Evolutionary conservation across 35 echinoderm and acorn worm species (phyloP).

Genomic region (Ophioderma brevispina): DNA sequence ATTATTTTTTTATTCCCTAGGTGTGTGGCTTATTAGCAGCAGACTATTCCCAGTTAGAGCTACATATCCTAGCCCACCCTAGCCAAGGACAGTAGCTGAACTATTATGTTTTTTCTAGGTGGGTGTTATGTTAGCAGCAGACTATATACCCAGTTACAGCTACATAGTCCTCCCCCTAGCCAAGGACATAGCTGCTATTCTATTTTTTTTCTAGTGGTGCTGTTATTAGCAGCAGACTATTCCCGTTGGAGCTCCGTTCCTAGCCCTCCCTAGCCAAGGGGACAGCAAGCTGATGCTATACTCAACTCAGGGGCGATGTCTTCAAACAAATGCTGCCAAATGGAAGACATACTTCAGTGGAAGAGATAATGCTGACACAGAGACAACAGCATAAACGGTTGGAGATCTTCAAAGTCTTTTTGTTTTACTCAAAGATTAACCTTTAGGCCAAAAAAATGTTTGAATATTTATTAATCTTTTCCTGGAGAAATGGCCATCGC

Average conservation of each 20-base stretch:
- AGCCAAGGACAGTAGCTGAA: conserved; percentile 15
- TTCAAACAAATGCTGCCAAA: too few relatives aligned
- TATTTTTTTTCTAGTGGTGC: conserved; percentile 40
- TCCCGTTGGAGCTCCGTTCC: conserved; percentile 89
- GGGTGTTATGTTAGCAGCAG: conserved; percentile 90
- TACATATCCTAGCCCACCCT: conserved; percentile 92
- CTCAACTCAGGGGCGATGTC: too few relatives aligned
- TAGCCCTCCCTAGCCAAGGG: conserved; percentile 78
- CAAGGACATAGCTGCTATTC: conserved; percentile 13
- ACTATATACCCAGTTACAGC: conserved; percentile 96
- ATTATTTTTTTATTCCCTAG: conserved; percentile 27
- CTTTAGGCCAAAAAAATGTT: too few relatives aligned
- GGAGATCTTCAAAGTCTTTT: too few relatives aligned
- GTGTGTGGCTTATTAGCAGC: conserved; percentile 86
- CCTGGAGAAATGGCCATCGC: too few relatives aligned
- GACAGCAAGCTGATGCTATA: conserved; percentile 2
- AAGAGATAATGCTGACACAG: conserved; percentile 56
- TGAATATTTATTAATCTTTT: too few relatives aligned
- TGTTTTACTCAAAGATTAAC: too few relatives aligned
- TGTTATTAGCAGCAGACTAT: conserved; percentile 91
- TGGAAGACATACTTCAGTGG: conserved; percentile 8
- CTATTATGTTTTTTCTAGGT: not conserved
- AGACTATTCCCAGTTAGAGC: conserved; percentile 96
- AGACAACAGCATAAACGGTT: conserved; percentile 97
- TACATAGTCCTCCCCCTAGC: conserved; percentile 87